phyloP scores from a whole-genome alignment of 1,140 invertebrate genomes.

The Drosophila cardini region DNA sequence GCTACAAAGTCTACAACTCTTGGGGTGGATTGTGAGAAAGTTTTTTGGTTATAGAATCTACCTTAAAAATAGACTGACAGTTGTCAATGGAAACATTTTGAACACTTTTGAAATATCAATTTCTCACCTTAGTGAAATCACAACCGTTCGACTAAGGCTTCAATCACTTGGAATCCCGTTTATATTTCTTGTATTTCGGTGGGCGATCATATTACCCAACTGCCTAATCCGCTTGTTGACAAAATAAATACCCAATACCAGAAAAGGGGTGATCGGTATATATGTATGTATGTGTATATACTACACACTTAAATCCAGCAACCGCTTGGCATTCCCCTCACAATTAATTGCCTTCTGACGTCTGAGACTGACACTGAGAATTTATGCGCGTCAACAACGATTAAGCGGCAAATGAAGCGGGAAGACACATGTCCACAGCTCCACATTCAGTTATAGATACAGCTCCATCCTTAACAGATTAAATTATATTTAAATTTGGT shows the following conservation, averaged over 20 bases:
- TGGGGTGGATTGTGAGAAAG: conserved; percentile 53
- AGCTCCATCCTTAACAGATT: background rate
- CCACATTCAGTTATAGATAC: background rate
- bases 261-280: conserved; percentile 61
- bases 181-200: conserved; percentile 21
- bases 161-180: conserved; percentile 20
- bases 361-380: conserved; percentile 30
- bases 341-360: conserved; percentile 52
- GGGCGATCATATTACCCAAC: conserved; percentile 58
- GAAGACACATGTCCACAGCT: conserved; percentile 61
- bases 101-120: conserved; percentile 42
- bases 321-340: conserved; percentile 2
- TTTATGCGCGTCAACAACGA: conserved; percentile 76
- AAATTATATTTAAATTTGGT: no score
- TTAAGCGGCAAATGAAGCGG: conserved; percentile 66
- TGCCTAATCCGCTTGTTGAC: conserved; percentile 75
- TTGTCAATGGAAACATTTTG: conserved; percentile 64
- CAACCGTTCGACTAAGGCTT: conserved; percentile 58
- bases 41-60: conserved; percentile 22
- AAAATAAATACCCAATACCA: conserved; percentile 59
- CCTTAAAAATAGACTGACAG: conserved; percentile 67
- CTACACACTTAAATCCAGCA: background rate
- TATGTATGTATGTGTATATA: background rate
- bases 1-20: background rate
- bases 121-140: conserved; percentile 66